Evolutionary conservation across 2,797 vertebrate genomes (phyloP), one percentile per base, ranked within the genome.

Genomic region (Gobionotothen gibberifrons): DNA sequence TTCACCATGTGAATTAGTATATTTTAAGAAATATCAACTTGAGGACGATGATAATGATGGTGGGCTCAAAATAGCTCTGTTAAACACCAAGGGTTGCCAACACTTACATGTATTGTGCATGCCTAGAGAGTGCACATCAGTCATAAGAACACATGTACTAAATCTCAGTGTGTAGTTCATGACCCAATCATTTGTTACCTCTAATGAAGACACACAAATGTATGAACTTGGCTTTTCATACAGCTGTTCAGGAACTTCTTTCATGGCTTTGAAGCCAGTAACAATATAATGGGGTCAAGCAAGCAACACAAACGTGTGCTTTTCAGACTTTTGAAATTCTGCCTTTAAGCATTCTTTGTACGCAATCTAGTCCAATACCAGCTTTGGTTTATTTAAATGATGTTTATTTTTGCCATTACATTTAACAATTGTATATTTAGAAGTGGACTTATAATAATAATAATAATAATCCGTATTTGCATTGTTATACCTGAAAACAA

Each of bases 11-110:
- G 72, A 69, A 90, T 92, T 90, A 85, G 61, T 86, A 90, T 89
- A 81, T 87, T 86, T 86, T 89, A 87, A 85, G 71, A 81, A 69
- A 44, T 83, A 72, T 87, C 78, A 57, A 77, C 74, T 82, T 77
- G 54, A 84, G 84, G 70, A 89, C 79, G 87, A 85, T 78, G 77
- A 85, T 91, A 90, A 90, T 91, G 87, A 91, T 64, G 70, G 82
- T 84, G 79, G 55, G 58, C 85, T 85, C 53, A 85, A 87, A 91
- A 90, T 87, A 91, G 70, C 56, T 52, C 51, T 9, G 29, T 47
- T 70, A 57, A 76, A 78, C 48, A 64, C 64, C 49, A 40, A 49
- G 51, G 61, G 60, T 55, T 51, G 29, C 36, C 63, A 70, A 67
- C 36, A 67, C 3, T 48, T 36, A 9, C 19, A 15, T 42, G 47